Evolutionary conservation across 1,140 invertebrate genomes (phyloP).

Genomic region (Aplysia californica): DNA sequence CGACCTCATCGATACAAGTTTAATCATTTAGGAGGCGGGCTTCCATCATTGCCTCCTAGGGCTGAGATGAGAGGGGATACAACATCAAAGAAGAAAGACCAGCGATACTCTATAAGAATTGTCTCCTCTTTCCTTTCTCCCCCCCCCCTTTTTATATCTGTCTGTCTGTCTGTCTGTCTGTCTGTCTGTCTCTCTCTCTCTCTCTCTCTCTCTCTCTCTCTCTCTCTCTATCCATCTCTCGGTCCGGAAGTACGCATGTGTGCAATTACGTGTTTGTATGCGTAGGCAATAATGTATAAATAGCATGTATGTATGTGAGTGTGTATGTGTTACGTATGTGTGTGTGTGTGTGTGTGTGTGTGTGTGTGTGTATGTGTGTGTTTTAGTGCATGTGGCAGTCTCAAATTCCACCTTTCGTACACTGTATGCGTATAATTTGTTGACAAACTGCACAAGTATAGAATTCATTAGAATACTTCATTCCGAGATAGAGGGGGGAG

Average conservation of each 20-base stretch:
- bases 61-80: too few species aligned
- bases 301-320: constrained; percentile 41
- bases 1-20: too few species aligned
- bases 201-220: constrained; percentile 2
- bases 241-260: constrained; percentile 4
- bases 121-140: background rate
- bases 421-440: too few species aligned
- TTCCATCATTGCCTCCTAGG: too few species aligned
- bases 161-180: background rate
- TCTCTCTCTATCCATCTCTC: background rate
- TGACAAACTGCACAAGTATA: too few species aligned
- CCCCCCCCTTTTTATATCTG: background rate
- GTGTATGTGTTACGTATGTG: constrained; percentile 40
- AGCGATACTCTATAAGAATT: too few species aligned
- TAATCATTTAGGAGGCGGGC: too few species aligned
- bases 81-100: too few species aligned
- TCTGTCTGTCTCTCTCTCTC: constrained; percentile 14
- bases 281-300: constrained; percentile 37
- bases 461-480: too few species aligned
- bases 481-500: too few species aligned
- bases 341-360: constrained; percentile 43
- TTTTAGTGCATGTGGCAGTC: too few species aligned
- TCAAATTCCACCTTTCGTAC: too few species aligned
- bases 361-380: constrained; percentile 38
- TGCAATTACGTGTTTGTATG: constrained; percentile 40